These are phyloP conservation scores for Anthoscopus minutus DNA, from an alignment of 2,113 vertebrate genomes.

Conservation along the genomic window DNA sequence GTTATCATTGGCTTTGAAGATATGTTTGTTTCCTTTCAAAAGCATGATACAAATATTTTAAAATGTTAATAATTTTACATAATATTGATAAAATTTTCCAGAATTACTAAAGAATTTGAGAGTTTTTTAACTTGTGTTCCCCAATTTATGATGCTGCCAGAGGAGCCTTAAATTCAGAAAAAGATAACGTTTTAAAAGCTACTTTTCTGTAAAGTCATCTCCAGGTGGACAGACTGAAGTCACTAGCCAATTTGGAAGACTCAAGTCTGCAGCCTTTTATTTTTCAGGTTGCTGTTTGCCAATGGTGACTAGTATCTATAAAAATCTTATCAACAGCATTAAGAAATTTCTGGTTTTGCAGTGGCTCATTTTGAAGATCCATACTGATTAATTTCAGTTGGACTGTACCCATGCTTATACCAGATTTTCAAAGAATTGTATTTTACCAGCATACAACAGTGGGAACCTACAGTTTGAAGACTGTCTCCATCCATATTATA, in stretches of 20 bases:
- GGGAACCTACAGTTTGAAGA: neutral
- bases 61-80: neutral
- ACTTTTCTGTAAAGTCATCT: neutral
- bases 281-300: neutral
- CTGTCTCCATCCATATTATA: neutral
- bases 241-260: neutral
- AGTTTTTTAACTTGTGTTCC: neutral
- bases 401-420: neutral
- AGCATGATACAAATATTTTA: neutral
- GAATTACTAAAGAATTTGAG: neutral
- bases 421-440: neutral
- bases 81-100: neutral
- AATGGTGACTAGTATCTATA: neutral
- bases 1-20: neutral
- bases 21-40: neutral
- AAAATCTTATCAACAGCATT: neutral
- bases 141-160: neutral
- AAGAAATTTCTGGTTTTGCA: neutral
- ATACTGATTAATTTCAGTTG: neutral
- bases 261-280: neutral
- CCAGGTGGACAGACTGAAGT: neutral
- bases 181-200: neutral
- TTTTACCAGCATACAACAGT: neutral
- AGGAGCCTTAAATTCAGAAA: neutral
- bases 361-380: neutral